Evolutionary conservation across 2,113 vertebrate species (phyloP).

Genomic region (Abramis brama): DNA sequence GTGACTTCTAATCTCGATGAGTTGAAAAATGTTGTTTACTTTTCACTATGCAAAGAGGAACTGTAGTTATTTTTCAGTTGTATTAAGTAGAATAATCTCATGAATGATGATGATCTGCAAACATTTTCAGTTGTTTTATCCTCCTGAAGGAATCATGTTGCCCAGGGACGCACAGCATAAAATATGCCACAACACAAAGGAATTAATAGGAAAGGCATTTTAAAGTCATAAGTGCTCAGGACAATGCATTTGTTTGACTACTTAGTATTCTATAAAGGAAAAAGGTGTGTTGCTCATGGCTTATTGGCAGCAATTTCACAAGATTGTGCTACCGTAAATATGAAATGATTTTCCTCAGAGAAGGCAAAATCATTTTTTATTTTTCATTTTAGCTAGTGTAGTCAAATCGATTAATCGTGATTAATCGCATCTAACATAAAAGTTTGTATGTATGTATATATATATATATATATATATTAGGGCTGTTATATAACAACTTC

Average conservation of each 20-base stretch:
- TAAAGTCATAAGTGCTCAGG: neutral
- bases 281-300: neutral
- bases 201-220: neutral
- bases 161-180: neutral
- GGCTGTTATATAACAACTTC: too few relatives aligned
- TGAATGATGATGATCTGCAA: neutral
- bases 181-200: neutral
- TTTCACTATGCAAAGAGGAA: conserved; percentile 16
- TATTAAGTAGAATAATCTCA: neutral
- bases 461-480: too few relatives aligned
- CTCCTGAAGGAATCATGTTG: neutral
- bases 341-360: neutral
- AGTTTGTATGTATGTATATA: too few relatives aligned
- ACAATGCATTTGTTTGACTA: neutral
- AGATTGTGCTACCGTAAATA: neutral
- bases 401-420: too few relatives aligned
- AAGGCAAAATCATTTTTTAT: neutral
- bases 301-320: neutral
- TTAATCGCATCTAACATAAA: too few relatives aligned
- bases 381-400: too few relatives aligned
- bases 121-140: neutral
- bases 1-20: neutral
- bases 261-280: neutral
- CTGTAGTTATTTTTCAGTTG: neutral
- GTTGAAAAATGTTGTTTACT: conserved; percentile 1